These are phyloP conservation scores for Tylochromis polylepis DNA, from an alignment of 2,113 vertebrate genomes.

Conservation along the genomic window DNA sequence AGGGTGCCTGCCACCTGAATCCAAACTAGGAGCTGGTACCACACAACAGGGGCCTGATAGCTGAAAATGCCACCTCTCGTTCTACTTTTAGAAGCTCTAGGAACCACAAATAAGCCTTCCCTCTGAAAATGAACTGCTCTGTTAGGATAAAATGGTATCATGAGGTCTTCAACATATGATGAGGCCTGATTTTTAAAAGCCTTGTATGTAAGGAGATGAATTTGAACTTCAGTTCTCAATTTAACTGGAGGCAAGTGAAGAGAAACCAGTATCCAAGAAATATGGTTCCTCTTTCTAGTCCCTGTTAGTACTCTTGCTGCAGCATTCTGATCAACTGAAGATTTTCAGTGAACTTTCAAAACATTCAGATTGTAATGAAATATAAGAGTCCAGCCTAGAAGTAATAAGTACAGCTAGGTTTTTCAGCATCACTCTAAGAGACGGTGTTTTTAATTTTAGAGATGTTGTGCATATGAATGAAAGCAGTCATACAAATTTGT, in stretches of 20 bases:
- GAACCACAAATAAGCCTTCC: not conserved
- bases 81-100: not conserved
- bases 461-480: not conserved
- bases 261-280: not conserved
- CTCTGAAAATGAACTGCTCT: not conserved
- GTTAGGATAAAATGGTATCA: not conserved
- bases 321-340: not conserved
- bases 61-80: not conserved
- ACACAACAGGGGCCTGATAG: not conserved
- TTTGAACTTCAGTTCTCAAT: not conserved
- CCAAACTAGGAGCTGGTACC: not conserved
- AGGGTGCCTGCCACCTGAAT: not conserved
- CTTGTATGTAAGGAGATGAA: not conserved
- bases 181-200: not conserved
- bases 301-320: not conserved
- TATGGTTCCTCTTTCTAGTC: not conserved
- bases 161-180: not conserved
- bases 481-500: not conserved
- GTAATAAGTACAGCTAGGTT: not conserved
- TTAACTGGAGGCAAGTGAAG: not conserved
- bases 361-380: not conserved
- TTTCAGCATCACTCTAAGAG: not conserved
- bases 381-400: not conserved
- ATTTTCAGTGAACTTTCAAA: not conserved
- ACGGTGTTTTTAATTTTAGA: not conserved